Percentiles rank a stretch among this genome's conserved stretches.
These are phyloP conservation scores for Dolichotis patagonum DNA, from an alignment of 2,113 vertebrate species.

Conservation along the genomic window DNA sequence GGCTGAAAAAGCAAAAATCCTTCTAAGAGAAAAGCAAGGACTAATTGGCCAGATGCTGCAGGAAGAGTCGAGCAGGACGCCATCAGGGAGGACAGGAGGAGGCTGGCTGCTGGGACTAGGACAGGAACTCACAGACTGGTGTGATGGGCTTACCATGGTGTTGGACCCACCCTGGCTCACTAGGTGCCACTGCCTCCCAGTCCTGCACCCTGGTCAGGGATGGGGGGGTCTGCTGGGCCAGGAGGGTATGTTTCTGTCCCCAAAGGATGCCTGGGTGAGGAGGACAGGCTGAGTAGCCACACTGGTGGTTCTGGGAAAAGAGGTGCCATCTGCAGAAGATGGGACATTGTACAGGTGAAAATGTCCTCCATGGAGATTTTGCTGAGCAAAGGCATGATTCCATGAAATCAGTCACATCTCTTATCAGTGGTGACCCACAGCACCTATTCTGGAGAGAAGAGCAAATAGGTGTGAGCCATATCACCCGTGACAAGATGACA, in stretches of 20 bases:
- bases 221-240: not conserved
- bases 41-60: not conserved
- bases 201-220: not conserved
- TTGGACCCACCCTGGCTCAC: too few species aligned
- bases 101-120: not conserved
- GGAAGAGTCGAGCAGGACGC: not conserved
- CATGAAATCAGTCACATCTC: not conserved
- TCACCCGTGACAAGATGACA: not conserved
- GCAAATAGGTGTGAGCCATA: not conserved
- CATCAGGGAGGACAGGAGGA: not conserved
- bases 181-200: not conserved
- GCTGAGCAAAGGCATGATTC: not conserved
- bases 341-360: not conserved
- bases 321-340: not conserved
- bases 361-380: not conserved
- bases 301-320: not conserved
- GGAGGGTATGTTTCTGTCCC: not conserved
- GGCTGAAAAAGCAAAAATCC: not conserved
- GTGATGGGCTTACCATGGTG: too few species aligned
- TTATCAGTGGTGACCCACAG: not conserved
- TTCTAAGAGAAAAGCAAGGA: not conserved
- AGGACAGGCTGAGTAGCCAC: not conserved
- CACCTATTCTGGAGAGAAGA: not conserved
- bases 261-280: not conserved
- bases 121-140: not conserved